Conservation (phyloP, 2,113 vertebrate genomes). For the Leucoraja erinaceus region DNA sequence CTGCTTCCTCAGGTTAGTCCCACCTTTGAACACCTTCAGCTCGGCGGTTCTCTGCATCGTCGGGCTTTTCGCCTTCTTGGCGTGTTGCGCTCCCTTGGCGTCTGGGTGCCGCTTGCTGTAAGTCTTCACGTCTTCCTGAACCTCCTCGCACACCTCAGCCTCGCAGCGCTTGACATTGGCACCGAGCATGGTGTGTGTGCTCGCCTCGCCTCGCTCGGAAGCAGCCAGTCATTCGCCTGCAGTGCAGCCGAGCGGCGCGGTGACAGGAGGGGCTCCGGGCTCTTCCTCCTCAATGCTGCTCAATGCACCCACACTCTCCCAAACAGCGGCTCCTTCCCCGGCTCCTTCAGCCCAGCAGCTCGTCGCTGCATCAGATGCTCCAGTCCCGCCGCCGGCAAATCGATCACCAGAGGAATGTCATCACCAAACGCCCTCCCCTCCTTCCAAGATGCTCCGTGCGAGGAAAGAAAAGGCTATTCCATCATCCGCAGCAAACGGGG, state of each 20-base stretch:
- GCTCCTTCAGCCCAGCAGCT: constrained; percentile 1
- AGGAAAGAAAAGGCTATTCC: constrained; percentile 34
- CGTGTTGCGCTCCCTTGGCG: constrained; percentile 62
- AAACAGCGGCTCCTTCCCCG: constrained; percentile 40
- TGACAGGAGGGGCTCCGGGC: neutral
- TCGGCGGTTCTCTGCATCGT: constrained; percentile 63
- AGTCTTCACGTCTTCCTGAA: constrained; percentile 59
- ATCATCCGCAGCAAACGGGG: constrained; percentile 36
- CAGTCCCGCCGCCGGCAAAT: constrained; percentile 37
- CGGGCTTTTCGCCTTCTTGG: constrained; percentile 64
- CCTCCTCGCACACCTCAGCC: constrained; percentile 59
- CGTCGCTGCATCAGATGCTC: constrained; percentile 31
- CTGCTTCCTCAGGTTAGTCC: constrained; percentile 79
- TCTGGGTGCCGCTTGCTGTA: constrained; percentile 50
- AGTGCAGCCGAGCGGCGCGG: constrained; percentile 40
- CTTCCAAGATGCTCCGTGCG: constrained; percentile 39
- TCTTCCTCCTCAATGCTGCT: neutral
- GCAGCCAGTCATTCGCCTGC: no score
- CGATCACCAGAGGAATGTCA: neutral
- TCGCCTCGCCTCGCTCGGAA: neutral
- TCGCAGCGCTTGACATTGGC: constrained; percentile 69
- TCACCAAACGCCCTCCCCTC: neutral
- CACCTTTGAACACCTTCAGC: constrained; percentile 76
- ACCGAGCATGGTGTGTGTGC: constrained; percentile 78
- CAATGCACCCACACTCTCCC: constrained; percentile 9